A percentile compares a stretch with the other conserved stretches of the same genome.
phyloP scores from a whole-genome alignment of 2,113 vertebrate genomes.

The Laticauda laticaudata region DNA sequence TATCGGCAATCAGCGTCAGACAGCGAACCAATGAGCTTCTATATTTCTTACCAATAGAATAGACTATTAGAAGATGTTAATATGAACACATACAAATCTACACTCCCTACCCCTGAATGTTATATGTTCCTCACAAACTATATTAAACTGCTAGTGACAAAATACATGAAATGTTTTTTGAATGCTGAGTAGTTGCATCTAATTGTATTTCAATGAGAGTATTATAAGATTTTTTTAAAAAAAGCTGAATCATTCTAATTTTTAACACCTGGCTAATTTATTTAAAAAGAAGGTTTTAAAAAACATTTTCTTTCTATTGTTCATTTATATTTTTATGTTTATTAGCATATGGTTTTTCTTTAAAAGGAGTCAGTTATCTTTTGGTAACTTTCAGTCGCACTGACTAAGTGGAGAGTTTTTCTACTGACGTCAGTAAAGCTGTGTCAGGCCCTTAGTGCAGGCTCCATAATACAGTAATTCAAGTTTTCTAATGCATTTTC shows the following conservation, averaged over 20 bases:
- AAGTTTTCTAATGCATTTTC: conserved; percentile 1
- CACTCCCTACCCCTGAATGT: no score
- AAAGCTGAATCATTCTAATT: background rate
- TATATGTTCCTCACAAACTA: background rate
- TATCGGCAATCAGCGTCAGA: no score
- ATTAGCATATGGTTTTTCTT: background rate
- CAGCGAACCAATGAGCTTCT: no score
- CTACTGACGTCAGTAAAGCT: conserved; percentile 18
- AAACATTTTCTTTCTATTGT: conserved; percentile 3
- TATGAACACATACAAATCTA: background rate
- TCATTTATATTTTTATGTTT: background rate
- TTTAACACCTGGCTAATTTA: background rate
- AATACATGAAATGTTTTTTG: background rate
- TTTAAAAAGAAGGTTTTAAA: background rate
- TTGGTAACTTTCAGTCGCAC: background rate
- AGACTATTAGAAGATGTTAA: no score
- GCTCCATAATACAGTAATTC: conserved; percentile 15
- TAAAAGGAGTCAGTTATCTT: conserved; percentile 7
- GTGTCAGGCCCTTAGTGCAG: background rate
- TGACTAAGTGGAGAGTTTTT: background rate
- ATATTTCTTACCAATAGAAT: no score
- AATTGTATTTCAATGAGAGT: background rate
- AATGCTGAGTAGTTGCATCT: background rate
- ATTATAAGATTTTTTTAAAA: background rate
- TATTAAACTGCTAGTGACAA: background rate